Evolutionary conservation across 2,113 vertebrate species (phyloP), one percentile per base, ranked within the genome.

Genomic region (Ibidorhyncha struthersii): DNA sequence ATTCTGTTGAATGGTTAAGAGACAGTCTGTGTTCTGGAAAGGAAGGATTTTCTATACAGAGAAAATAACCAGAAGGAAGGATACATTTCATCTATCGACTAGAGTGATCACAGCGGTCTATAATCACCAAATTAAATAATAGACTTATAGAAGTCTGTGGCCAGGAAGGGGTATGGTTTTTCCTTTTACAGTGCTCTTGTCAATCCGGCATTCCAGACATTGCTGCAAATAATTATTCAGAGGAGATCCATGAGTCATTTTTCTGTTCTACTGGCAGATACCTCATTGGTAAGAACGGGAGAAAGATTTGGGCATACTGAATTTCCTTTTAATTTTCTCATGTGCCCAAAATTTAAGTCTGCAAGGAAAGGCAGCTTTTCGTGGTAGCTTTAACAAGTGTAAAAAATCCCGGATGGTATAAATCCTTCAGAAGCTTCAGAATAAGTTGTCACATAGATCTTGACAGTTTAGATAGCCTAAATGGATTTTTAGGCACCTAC

Each of bases 81-180:
- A 52, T 84, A 61, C 40, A 53, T 95, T 85, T 94, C 38, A 38
- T 85, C 70, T 91, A 14, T 38, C 0, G 1, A 76, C 91, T 78
- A 76, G 22, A 78, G 70, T 47, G 69, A 86, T 89, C 55, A 23
- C 14, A 77, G 65, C 53, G 63, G 52, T 50, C 80, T 77, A 17
- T 91, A 85, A 77, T 91, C 82, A 86, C 29, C 50, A 59, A 77
- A 82, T 78, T 92, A 88, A 83, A 58, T 89, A 84, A 90, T 52
- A 86, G 62, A 70, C 49, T 58, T 78, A 81, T 9, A 90, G 78
- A 81, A 92, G 55, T 81, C 45, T 53, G 27, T 86, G 76, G 79
- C 38, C 45, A 71, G 45, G 78, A 80, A 83, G n/a, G 43, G 26
- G 14, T 50, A 40, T 86, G 41, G 9, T 62, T 83, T 90, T 74